phyloP scores from a whole-genome alignment of 2,113 vertebrate genomes.

The Engraulis encrasicolus region DNA sequence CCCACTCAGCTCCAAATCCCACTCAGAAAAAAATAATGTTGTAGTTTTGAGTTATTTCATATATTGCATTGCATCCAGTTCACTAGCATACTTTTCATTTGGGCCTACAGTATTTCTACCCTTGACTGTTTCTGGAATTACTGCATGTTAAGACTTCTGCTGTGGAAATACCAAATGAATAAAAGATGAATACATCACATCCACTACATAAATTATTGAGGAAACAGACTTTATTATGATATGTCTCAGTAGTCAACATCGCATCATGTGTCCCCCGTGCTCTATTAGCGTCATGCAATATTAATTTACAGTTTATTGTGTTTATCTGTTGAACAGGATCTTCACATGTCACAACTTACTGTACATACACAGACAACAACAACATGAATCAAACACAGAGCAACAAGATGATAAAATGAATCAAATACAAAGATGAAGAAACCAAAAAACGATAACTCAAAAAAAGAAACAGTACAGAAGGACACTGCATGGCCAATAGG shows the following conservation, averaged over 20 bases:
- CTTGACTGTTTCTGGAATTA: neutral
- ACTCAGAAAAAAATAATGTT: neutral
- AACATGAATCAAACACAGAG: neutral
- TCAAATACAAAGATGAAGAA: neutral
- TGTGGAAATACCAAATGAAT: neutral
- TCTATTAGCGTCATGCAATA: constrained; percentile 38
- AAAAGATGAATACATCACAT: constrained; percentile 3
- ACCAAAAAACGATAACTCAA: neutral
- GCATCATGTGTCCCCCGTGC: constrained; percentile 31
- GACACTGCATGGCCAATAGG: constrained; percentile 3
- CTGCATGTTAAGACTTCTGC: neutral
- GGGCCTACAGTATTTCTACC: no score
- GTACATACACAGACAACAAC: neutral
- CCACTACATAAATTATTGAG: neutral
- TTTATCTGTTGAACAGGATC: neutral
- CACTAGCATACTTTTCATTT: neutral
- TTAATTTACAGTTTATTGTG: constrained; percentile 34
- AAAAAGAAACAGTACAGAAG: neutral
- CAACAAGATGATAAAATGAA: neutral
- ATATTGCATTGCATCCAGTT: no score
- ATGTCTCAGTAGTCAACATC: neutral
- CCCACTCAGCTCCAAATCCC: neutral
- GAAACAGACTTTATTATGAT: neutral
- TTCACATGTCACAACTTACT: neutral
- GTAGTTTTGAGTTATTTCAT: neutral